A percentile compares a stretch with the other conserved stretches of the same genome.
Conservation (phyloP, 2,113 vertebrate genomes). For the Antechinus stuartii region DNA sequence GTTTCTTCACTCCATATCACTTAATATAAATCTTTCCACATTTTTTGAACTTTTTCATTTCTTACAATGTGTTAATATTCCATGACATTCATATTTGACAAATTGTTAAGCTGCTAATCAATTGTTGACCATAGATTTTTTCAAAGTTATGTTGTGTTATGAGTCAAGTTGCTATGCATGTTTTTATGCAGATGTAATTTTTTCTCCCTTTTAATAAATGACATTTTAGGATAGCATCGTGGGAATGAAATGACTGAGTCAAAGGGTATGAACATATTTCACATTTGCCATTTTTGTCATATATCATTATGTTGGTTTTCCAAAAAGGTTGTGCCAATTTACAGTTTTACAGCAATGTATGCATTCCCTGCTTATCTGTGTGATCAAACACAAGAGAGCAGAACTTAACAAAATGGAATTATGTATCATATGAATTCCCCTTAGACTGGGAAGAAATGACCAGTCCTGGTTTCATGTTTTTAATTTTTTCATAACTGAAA, state of each 20-base stretch:
- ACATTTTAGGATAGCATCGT: neutral
- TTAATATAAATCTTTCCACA: neutral
- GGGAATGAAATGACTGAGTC: neutral
- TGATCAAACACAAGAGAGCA: neutral
- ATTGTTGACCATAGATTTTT: neutral
- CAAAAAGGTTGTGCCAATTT: neutral
- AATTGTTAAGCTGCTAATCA: neutral
- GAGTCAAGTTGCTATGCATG: neutral
- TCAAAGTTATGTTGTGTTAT: neutral
- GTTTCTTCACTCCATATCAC: neutral
- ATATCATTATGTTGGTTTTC: neutral
- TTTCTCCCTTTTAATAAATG: neutral
- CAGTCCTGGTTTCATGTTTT: neutral
- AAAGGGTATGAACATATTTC: neutral
- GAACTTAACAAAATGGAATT: neutral
- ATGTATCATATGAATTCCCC: neutral
- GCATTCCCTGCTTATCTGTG: neutral
- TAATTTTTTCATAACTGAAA: neutral
- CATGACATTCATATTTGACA: neutral
- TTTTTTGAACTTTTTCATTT: neutral
- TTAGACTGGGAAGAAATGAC: neutral
- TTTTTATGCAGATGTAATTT: neutral
- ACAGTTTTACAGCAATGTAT: neutral
- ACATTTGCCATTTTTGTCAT: neutral
- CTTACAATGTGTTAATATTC: neutral